phyloP scores from a whole-genome alignment of 2,113 vertebrate species.

The Chauna torquata region DNA sequence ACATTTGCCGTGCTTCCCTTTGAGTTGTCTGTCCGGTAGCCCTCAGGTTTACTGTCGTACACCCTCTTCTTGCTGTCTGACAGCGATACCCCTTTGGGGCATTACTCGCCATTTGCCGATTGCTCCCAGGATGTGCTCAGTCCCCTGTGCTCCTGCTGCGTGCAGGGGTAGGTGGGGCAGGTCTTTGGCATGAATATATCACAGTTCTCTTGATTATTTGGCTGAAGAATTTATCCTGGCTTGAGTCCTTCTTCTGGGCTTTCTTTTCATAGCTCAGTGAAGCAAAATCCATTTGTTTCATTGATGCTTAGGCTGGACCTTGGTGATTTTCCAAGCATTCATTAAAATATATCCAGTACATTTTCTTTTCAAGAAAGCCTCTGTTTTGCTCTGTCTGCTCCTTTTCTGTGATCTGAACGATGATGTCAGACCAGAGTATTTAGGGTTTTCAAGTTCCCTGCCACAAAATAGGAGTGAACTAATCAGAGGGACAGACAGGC shows the following conservation, averaged over 20 bases:
- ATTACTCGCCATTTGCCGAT: accelerated
- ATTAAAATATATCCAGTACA: neutral
- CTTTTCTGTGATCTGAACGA: neutral
- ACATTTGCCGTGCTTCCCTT: too few relatives aligned
- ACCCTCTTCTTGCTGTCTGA: neutral
- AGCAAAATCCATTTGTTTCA: neutral
- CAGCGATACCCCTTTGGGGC: accelerated
- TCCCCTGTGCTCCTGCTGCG: neutral
- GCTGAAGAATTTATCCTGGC: neutral
- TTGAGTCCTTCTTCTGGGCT: neutral
- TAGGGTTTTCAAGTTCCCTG: neutral
- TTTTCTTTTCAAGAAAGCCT: neutral
- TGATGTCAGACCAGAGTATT: neutral
- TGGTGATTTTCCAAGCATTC: neutral
- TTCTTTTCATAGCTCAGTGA: neutral
- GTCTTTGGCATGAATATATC: accelerated
- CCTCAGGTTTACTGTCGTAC: too few relatives aligned
- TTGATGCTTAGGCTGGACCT: neutral
- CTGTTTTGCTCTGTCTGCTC: neutral
- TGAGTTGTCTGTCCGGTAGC: too few relatives aligned
- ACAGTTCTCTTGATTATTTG: neutral
- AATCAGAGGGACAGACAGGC: conserved; percentile 7
- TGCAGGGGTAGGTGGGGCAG: neutral
- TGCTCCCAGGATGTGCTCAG: neutral
- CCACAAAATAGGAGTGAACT: neutral